Evolutionary conservation across 2,113 vertebrate genomes (phyloP).

Genomic region (Oenanthe oenanthe): DNA sequence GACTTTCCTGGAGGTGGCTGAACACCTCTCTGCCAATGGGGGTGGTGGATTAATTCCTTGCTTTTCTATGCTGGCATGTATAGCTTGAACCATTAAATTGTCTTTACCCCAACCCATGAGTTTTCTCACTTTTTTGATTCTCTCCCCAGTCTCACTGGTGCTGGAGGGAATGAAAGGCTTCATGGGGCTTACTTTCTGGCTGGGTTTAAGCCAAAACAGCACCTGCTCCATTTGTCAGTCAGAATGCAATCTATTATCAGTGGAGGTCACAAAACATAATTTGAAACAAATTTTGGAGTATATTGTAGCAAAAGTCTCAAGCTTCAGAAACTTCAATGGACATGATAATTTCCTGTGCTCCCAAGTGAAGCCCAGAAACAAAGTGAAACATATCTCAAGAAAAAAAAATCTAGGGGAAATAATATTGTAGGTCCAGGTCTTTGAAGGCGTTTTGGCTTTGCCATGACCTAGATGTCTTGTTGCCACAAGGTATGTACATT

Average conservation of each 20-base stretch:
- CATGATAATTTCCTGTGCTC: background rate
- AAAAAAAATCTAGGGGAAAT: background rate
- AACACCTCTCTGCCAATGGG: background rate
- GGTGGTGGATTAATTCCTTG: background rate
- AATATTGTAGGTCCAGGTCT: background rate
- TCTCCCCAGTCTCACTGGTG: background rate
- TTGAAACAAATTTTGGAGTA: background rate
- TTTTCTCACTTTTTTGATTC: fast-evolving
- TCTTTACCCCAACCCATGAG: background rate
- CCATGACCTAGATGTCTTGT: background rate
- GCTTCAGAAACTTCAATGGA: background rate
- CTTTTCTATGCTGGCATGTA: background rate
- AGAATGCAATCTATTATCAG: background rate
- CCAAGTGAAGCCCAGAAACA: background rate
- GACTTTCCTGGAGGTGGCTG: background rate
- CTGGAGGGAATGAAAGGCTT: background rate
- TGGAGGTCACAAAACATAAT: background rate
- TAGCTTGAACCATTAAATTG: background rate
- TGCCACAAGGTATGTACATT: background rate
- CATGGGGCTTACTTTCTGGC: background rate
- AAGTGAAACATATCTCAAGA: background rate
- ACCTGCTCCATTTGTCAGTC: background rate
- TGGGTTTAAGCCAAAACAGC: background rate
- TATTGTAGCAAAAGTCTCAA: background rate
- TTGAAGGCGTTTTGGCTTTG: background rate